Evolutionary conservation across 2,113 vertebrate genomes (phyloP).

Genomic region (Ursus arctos): DNA sequence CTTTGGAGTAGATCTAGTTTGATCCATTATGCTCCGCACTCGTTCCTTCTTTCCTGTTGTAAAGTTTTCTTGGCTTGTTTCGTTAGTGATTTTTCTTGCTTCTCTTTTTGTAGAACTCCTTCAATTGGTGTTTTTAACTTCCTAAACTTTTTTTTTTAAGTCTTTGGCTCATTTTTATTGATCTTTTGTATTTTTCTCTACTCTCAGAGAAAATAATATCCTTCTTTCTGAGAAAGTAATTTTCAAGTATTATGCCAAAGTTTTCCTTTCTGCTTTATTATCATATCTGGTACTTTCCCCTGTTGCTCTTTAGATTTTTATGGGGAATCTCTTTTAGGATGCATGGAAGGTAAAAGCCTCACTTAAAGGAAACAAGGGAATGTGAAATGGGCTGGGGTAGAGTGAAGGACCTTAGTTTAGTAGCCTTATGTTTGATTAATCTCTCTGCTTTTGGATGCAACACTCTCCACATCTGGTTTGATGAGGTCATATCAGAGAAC

Average conservation of each 20-base stretch:
- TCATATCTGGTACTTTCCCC: neutral
- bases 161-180: neutral
- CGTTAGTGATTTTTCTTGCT: neutral
- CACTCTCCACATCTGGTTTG: too few relatives aligned
- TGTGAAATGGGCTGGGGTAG: neutral
- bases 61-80: neutral
- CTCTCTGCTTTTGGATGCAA: neutral
- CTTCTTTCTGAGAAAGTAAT: neutral
- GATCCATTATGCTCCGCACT: neutral
- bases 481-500: neutral
- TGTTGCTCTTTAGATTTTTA: neutral
- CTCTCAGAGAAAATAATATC: neutral
- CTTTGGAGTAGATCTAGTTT: neutral
- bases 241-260: neutral
- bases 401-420: neutral
- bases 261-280: neutral
- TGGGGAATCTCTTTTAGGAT: neutral
- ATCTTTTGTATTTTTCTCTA: neutral
- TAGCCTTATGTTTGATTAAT: neutral
- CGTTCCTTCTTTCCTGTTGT: neutral
- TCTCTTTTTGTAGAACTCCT: neutral
- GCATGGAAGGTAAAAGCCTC: neutral
- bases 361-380: neutral
- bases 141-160: neutral
- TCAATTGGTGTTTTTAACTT: neutral